These are phyloP conservation scores for Leptobrachium leishanense DNA, from an alignment of 2,113 vertebrate genomes.

Conservation along the genomic window DNA sequence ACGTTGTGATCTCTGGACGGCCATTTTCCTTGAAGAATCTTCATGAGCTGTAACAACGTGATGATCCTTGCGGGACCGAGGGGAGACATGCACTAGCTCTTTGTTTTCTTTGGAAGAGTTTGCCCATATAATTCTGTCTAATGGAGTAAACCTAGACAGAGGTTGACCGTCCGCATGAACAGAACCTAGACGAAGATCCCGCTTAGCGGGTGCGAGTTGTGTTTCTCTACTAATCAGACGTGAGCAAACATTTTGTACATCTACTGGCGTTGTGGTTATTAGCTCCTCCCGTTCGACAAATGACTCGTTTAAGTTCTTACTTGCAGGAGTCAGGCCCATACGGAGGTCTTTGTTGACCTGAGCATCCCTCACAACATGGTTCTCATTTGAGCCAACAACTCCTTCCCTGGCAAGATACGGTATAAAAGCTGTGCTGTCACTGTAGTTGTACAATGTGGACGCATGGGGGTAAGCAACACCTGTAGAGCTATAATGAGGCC, in stretches of 20 bases:
- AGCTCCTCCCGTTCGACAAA: neutral
- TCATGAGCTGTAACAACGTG: no score
- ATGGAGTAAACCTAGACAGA: neutral
- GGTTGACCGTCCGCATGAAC: neutral
- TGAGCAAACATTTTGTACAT: neutral
- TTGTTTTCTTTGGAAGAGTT: neutral
- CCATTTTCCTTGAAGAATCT: neutral
- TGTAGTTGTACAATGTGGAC: neutral
- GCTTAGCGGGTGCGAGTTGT: neutral
- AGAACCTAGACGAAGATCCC: neutral
- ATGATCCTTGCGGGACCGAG: no score
- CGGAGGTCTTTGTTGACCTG: neutral
- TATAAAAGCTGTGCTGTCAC: neutral
- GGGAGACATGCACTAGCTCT: no score
- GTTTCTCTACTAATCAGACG: neutral
- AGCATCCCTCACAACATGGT: neutral
- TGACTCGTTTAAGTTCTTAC: neutral
- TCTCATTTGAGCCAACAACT: neutral
- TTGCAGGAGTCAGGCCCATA: neutral
- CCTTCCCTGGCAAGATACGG: neutral
- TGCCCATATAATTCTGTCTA: neutral
- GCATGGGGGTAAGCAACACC: conserved; percentile 1
- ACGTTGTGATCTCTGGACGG: neutral
- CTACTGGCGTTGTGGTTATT: neutral
- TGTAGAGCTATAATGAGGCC: neutral